These are phyloP conservation scores for Meriones unguiculatus DNA, from an alignment of 2,113 vertebrate genomes.

Conservation along the genomic window DNA sequence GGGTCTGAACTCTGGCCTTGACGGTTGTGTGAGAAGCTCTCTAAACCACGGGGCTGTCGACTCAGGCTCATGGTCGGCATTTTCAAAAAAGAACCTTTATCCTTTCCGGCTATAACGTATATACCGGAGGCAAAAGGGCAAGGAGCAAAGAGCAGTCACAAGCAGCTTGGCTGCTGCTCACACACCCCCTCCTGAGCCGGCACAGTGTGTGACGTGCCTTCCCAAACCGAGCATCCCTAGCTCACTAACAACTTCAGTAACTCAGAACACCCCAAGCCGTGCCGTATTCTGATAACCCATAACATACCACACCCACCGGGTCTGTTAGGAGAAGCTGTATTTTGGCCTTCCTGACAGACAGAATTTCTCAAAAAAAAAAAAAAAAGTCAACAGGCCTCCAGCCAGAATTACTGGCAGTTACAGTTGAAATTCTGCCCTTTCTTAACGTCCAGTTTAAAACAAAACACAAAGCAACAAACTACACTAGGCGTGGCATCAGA, in stretches of 20 bases:
- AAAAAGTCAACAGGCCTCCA: neutral
- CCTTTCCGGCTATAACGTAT: neutral
- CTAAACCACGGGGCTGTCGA: neutral
- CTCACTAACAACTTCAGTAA: neutral
- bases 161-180: neutral
- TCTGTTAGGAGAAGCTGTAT: neutral
- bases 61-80: neutral
- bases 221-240: too few relatives aligned
- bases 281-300: neutral
- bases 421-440: neutral
- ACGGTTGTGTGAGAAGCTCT: neutral
- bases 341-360: neutral
- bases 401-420: neutral
- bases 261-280: neutral
- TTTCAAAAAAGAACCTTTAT: neutral
- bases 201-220: neutral
- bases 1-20: neutral
- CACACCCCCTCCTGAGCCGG: neutral
- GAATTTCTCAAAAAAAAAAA: neutral
- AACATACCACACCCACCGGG: neutral
- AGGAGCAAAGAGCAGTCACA: neutral
- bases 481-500: neutral
- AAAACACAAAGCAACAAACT: neutral
- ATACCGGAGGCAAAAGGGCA: neutral
- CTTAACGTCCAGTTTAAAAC: neutral